Evolutionary conservation across 30 jellyfish, hydroid and myxozoan genomes (phyloP).

Genomic region (Chironex yamaguchii): DNA sequence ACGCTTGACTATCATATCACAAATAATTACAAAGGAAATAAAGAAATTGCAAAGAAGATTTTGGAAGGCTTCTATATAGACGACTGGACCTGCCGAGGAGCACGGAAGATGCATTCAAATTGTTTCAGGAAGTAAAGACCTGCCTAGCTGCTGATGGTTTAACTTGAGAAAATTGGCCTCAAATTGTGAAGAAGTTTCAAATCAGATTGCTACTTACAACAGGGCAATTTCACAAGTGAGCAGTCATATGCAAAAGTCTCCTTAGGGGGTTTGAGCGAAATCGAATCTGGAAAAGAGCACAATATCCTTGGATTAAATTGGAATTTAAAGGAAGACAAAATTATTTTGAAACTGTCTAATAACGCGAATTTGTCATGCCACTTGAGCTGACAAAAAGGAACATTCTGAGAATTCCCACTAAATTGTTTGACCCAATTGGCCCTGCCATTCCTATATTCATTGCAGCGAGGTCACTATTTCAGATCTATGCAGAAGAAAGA

Average conservation of each 20-base stretch:
- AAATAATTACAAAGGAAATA: background rate
- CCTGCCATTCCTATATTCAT: constrained; percentile 4
- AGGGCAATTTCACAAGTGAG: background rate
- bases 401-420: constrained; percentile 12
- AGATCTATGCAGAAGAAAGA: constrained; percentile 15
- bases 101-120: constrained; percentile 4
- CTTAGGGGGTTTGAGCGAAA: constrained; percentile 30
- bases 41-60: constrained; percentile 35
- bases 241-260: constrained; percentile 22
- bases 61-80: constrained; percentile 20
- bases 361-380: constrained; percentile 7
- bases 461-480: constrained; percentile 18
- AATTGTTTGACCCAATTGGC: constrained; percentile 43
- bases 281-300: constrained; percentile 13
- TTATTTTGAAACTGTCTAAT: constrained; percentile 1
- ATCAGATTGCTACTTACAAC: background rate
- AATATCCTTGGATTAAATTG: constrained; percentile 46
- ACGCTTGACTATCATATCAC: constrained; percentile 19
- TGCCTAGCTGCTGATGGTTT: constrained; percentile 53
- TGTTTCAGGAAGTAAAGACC: constrained; percentile 17
- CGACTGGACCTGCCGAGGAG: constrained; percentile 55
- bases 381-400: constrained; percentile 31
- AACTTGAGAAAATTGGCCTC: constrained; percentile 54
- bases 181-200: constrained; percentile 1
- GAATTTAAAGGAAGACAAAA: constrained; percentile 9